Conservation (phyloP, 2,113 vertebrate species). For the Mormyrus lacerda region DNA sequence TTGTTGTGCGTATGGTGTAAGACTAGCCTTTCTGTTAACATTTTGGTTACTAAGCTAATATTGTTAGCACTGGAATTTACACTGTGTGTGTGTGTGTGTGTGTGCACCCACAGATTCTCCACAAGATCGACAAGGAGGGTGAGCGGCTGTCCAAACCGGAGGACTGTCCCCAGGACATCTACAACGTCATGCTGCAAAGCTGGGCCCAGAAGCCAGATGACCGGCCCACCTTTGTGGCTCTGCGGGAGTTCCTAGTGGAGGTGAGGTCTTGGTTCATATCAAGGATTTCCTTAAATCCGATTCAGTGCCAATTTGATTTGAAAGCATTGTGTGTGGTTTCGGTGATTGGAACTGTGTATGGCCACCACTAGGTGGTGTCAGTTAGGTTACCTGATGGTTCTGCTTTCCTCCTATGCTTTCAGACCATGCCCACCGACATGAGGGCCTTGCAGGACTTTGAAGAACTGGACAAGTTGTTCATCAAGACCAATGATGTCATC, state of each 20-base stretch:
- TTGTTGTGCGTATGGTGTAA: background rate
- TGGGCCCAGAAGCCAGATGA: constrained; percentile 96
- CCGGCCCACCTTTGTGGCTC: constrained; percentile 85
- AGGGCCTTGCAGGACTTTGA: constrained; percentile 92
- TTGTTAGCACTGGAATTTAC: background rate
- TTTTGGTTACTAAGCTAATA: background rate
- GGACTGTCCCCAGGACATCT: constrained; percentile 92
- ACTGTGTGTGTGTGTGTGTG: background rate
- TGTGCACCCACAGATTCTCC: constrained; percentile 72
- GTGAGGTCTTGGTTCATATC: constrained; percentile 45
- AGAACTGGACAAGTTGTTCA: constrained; percentile 86
- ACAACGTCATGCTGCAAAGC: constrained; percentile 96
- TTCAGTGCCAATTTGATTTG: background rate
- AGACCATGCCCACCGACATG: constrained; percentile 97
- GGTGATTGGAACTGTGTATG: background rate
- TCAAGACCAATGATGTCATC: constrained; percentile 90
- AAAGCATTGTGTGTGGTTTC: background rate
- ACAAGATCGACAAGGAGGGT: constrained; percentile 92
- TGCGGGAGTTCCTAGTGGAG: constrained; percentile 92
- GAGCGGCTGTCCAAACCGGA: constrained; percentile 82
- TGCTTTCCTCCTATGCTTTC: background rate
- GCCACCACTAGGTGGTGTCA: background rate
- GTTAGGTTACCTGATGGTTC: background rate
- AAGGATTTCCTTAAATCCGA: background rate
- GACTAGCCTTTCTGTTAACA: background rate